These are phyloP conservation scores for Gymnarchus niloticus DNA, from an alignment of 2,113 vertebrate species.

Conservation along the genomic window DNA sequence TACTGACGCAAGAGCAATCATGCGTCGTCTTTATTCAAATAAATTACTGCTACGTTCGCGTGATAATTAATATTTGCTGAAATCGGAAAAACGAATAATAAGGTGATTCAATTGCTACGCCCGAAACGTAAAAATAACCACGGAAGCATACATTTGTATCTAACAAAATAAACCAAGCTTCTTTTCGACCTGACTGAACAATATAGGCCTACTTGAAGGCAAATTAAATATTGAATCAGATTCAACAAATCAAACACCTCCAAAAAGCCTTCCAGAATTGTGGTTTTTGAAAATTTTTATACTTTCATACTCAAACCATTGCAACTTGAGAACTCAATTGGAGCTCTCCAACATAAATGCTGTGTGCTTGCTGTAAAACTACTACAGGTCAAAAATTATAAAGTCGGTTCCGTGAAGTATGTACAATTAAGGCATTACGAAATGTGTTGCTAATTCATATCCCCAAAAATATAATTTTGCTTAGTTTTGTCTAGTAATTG, in stretches of 20 bases:
- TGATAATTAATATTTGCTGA: slow-evolving; percentile 57
- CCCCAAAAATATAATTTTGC: slow-evolving; percentile 14
- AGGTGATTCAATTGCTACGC: not conserved
- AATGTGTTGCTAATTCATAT: slow-evolving; percentile 51
- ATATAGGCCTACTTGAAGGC: slow-evolving; percentile 23
- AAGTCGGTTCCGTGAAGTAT: slow-evolving; percentile 15
- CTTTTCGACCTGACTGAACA: slow-evolving; percentile 16
- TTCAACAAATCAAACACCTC: not conserved
- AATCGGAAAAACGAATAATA: slow-evolving; percentile 33
- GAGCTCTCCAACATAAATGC: slow-evolving; percentile 25
- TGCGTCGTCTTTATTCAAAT: slow-evolving; percentile 58
- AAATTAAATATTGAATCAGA: slow-evolving; percentile 18
- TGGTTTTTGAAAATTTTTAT: not conserved
- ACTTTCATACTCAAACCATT: slow-evolving; percentile 18
- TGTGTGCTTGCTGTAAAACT: slow-evolving; percentile 56
- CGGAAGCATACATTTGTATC: slow-evolving; percentile 12
- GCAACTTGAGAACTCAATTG: slow-evolving; percentile 16
- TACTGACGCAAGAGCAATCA: slow-evolving; percentile 35
- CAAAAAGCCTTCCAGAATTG: slow-evolving; percentile 9
- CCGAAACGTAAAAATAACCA: slow-evolving; percentile 17
- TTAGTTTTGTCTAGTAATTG: not conserved
- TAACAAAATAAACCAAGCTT: slow-evolving; percentile 5
- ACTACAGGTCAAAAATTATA: slow-evolving; percentile 46
- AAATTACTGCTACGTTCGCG: slow-evolving; percentile 57
- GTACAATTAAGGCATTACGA: slow-evolving; percentile 56